Percentiles rank a stretch among this genome's conserved stretches.
phyloP scores from a whole-genome alignment of 2,113 vertebrate genomes.

The Numenius arquata region DNA sequence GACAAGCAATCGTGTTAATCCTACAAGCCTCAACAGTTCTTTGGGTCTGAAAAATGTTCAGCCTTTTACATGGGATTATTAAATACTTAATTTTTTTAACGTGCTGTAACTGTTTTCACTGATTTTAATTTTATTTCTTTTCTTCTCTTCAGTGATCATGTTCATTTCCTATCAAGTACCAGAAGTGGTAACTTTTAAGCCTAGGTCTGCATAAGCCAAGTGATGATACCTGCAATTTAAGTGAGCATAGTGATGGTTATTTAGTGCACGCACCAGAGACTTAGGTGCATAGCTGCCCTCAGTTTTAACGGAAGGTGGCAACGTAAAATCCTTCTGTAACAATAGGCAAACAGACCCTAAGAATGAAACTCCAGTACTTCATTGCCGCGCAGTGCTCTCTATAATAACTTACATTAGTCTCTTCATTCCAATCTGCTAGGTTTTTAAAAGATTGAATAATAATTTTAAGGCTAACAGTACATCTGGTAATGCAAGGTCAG shows the following conservation, averaged over 20 bases:
- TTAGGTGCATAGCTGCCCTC: neutral
- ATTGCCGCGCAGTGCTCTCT: neutral
- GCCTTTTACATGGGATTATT: neutral
- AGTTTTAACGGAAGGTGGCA: neutral
- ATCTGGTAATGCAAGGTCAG: neutral
- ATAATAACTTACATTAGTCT: neutral
- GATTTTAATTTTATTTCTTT: neutral
- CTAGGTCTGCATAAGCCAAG: neutral
- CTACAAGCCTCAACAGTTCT: neutral
- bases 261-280: neutral
- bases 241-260: neutral
- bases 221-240: neutral
- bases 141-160: neutral
- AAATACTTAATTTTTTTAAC: neutral
- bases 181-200: neutral
- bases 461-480: neutral
- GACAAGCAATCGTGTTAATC: neutral
- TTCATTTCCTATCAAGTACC: neutral
- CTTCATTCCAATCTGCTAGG: neutral
- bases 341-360: neutral
- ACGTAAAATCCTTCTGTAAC: neutral
- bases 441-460: neutral
- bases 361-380: neutral
- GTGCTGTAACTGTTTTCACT: neutral
- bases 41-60: constrained; percentile 14